These are phyloP conservation scores for Acanthosoma haemorrhoidale DNA, from an alignment of 2,888 invertebrate genomes.

Conservation along the genomic window DNA sequence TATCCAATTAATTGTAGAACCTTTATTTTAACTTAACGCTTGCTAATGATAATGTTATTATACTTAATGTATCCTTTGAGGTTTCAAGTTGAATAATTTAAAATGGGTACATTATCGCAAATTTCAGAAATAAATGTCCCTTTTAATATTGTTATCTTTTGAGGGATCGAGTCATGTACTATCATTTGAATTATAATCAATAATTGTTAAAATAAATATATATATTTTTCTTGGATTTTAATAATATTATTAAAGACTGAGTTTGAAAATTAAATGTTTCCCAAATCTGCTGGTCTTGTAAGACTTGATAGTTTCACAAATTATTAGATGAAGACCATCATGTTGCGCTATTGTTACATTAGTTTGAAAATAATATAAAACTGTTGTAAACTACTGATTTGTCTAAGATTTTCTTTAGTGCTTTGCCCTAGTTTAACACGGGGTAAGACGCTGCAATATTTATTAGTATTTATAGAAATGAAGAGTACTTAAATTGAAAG, in stretches of 20 bases:
- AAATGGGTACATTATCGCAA: no score
- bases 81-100: no score
- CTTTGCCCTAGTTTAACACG: no score
- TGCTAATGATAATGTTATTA: no score
- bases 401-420: background rate
- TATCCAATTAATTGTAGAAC: no score
- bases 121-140: no score
- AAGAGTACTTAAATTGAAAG: slow-evolving; percentile 8
- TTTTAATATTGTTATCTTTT: no score
- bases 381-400: background rate
- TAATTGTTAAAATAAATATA: background rate
- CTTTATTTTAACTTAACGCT: no score
- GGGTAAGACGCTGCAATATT: background rate
- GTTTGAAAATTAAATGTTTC: background rate
- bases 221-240: background rate
- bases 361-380: background rate
- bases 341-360: background rate
- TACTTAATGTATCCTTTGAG: no score
- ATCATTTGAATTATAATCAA: background rate
- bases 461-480: background rate
- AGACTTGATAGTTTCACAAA: no score
- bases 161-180: background rate
- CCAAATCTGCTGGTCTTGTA: background rate
- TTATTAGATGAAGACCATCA: no score
- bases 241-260: background rate